Percentiles rank a stretch among this genome's conserved stretches.
These are phyloP conservation scores for Apodemus speciosus DNA, from an alignment of 2,113 vertebrate genomes.

Conservation along the genomic window DNA sequence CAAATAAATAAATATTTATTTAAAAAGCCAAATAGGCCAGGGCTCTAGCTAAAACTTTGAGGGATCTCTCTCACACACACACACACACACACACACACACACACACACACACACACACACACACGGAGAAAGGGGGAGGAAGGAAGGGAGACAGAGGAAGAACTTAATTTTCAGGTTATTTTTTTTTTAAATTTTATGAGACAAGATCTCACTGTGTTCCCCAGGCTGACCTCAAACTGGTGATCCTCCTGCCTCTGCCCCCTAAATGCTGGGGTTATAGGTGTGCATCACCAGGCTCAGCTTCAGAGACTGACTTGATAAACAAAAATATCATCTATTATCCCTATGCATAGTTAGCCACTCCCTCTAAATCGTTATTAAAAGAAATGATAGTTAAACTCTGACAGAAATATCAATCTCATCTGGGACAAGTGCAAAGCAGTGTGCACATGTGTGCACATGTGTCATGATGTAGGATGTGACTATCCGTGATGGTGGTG, in stretches of 20 bases:
- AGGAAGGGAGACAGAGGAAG: neutral
- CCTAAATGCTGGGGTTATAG: neutral
- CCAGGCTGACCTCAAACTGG: neutral
- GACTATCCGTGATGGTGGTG: neutral
- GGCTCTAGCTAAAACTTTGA: conserved; percentile 45
- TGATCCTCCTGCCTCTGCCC: neutral
- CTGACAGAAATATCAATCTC: neutral
- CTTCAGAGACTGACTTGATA: conserved; percentile 17
- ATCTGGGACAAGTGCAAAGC: neutral
- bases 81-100: neutral
- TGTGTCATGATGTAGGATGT: neutral
- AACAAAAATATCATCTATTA: neutral
- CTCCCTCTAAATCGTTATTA: conserved; percentile 13
- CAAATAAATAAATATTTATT: no score
- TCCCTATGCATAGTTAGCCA: neutral
- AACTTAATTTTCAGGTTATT: neutral
- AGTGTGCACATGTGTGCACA: no score
- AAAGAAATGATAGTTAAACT: conserved; percentile 16
- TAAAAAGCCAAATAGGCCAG: neutral
- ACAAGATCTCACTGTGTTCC: neutral
- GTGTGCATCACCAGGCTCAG: neutral
- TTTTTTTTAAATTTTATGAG: neutral
- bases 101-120: neutral
- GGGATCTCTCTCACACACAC: neutral
- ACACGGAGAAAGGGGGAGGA: neutral